A percentile compares a stretch with the other conserved stretches of the same genome.
phyloP scores from a whole-genome alignment of 2,113 vertebrate species.

The Ellobius talpinus region DNA sequence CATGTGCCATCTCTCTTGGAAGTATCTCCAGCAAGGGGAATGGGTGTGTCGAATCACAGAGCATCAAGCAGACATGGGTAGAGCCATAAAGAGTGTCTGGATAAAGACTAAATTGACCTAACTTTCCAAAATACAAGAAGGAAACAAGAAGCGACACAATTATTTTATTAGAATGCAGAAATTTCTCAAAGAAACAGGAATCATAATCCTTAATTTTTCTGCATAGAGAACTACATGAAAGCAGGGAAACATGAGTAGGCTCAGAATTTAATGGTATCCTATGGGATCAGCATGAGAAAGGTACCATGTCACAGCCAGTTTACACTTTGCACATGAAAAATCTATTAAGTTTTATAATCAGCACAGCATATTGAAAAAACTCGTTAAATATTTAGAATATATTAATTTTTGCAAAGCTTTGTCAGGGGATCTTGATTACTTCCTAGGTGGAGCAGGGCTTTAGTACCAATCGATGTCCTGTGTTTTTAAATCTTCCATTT shows the following conservation, averaged over 20 bases:
- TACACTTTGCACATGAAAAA: not conserved
- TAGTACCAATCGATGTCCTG: constrained; percentile 26
- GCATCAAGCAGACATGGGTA: not conserved
- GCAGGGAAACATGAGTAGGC: rapidly evolving
- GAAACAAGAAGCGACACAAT: not conserved
- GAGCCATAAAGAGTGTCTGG: not conserved
- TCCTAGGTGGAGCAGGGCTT: not conserved
- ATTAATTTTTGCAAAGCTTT: constrained; percentile 26
- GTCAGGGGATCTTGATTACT: constrained; percentile 56
- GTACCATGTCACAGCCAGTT: not conserved
- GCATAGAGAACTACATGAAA: not conserved
- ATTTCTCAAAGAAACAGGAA: not conserved
- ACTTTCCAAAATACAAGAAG: not conserved
- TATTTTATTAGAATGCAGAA: not conserved
- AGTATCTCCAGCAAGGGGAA: not conserved
- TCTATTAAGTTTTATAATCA: not conserved
- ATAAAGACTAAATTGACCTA: not conserved
- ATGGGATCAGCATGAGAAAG: not conserved
- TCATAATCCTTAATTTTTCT: not conserved
- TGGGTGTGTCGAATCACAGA: not conserved
- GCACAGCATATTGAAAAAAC: not conserved
- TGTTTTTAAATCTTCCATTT: constrained; percentile 5
- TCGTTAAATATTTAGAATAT: not conserved
- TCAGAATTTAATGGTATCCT: not conserved
- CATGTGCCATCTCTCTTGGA: not conserved